Conservation (phyloP, 2,797 vertebrate genomes). For the Octomys mimax region DNA sequence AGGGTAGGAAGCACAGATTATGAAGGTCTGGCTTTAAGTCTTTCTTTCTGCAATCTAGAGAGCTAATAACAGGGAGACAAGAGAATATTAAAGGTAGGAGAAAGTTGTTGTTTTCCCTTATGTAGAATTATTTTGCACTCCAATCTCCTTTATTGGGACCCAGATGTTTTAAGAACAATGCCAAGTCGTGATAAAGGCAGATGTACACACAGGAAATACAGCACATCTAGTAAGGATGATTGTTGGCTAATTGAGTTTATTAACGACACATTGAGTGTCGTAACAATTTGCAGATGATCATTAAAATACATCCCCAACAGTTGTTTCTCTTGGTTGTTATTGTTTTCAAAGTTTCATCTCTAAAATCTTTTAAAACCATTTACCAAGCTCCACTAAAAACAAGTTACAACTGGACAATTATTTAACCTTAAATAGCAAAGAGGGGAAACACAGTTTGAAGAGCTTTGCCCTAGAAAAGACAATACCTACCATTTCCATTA, state of each 20-base stretch:
- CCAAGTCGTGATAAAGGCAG: constrained; percentile 87
- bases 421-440: constrained; percentile 21
- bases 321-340: constrained; percentile 85
- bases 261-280: constrained; percentile 86
- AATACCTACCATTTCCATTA: neutral
- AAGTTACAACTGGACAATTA: constrained; percentile 20
- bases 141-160: constrained; percentile 72
- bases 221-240: constrained; percentile 82
- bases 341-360: constrained; percentile 85
- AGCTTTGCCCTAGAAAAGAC: neutral
- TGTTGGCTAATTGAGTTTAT: constrained; percentile 88
- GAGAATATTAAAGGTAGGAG: constrained; percentile 44
- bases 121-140: constrained; percentile 71
- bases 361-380: constrained; percentile 61
- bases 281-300: constrained; percentile 89
- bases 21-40: constrained; percentile 9
- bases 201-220: constrained; percentile 84
- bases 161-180: constrained; percentile 82
- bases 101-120: constrained; percentile 77
- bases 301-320: constrained; percentile 87
- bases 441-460: neutral
- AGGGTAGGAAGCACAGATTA: neutral
- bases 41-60: constrained; percentile 53
- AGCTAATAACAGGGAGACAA: constrained; percentile 58
- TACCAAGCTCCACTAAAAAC: constrained; percentile 17